Evolutionary conservation across 2,797 vertebrate species (phyloP).

Genomic region (Coilia nasus): DNA sequence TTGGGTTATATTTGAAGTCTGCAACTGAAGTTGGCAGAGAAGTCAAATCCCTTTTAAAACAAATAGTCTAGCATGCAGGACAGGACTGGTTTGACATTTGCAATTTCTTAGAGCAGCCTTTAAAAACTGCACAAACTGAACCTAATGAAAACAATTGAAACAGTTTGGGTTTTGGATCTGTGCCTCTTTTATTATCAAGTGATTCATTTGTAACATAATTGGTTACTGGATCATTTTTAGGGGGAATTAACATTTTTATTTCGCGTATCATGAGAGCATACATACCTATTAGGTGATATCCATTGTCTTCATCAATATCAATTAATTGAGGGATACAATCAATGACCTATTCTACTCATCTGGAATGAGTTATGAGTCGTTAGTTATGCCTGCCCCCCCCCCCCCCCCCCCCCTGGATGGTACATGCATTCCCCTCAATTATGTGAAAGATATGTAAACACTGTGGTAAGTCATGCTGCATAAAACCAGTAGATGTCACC

Average conservation of each 20-base stretch:
- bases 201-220: not conserved
- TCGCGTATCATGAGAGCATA: not conserved
- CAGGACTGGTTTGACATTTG: not conserved
- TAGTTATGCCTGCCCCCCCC: too few species aligned
- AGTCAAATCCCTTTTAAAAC: not conserved
- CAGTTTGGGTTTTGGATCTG: not conserved
- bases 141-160: not conserved
- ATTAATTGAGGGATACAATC: not conserved
- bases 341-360: not conserved
- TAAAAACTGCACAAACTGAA: not conserved
- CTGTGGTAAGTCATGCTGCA: not conserved
- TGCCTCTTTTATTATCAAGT: not conserved
- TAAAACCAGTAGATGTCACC: conserved; percentile 51
- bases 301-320: not conserved
- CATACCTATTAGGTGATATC: not conserved
- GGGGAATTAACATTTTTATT: not conserved
- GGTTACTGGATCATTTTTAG: too few species aligned
- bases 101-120: not conserved
- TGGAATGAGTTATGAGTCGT: not conserved
- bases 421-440: not conserved
- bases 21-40: not conserved
- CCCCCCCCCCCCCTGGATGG: not conserved
- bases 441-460: not conserved
- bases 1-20: too few species aligned
- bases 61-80: not conserved